Conservation (phyloP, 2,888 invertebrate species). For the Aspidiotus destructor region DNA sequence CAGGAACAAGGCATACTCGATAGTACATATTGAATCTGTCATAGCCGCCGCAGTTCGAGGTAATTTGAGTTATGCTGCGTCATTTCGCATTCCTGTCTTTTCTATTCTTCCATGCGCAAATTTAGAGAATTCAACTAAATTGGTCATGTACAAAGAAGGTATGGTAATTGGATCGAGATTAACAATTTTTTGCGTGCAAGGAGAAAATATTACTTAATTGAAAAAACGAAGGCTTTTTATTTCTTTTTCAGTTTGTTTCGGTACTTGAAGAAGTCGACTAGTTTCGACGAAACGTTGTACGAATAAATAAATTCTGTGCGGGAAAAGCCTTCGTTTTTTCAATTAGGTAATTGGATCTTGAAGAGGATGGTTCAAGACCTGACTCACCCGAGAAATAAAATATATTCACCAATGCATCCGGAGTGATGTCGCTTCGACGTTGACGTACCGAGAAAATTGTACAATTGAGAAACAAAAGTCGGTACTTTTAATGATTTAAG, state of each 20-base stretch:
- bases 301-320: too few relatives aligned
- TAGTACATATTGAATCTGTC: conserved; percentile 73
- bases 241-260: too few relatives aligned
- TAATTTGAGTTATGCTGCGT: background rate
- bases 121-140: too few relatives aligned
- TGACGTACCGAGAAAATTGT: conserved; percentile 80
- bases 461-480: too few relatives aligned
- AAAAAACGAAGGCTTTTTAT: too few relatives aligned
- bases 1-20: conserved; percentile 69
- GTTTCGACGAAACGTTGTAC: too few relatives aligned
- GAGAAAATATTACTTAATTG: too few relatives aligned
- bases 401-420: conserved; percentile 67
- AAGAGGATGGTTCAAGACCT: conserved; percentile 57
- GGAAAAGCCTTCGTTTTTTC: too few relatives aligned
- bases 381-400: conserved; percentile 71
- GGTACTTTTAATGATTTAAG: conserved; percentile 40
- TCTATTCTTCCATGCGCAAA: too few relatives aligned
- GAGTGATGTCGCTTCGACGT: conserved; percentile 65
- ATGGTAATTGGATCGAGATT: conserved; percentile 69
- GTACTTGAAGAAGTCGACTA: too few relatives aligned
- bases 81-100: too few relatives aligned
- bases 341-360: conserved; percentile 64
- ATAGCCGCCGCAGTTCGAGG: conserved; percentile 49
- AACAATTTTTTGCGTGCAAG: too few relatives aligned
- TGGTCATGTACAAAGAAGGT: conserved; percentile 59